Evolutionary conservation across 2,888 invertebrate species (phyloP).

Genomic region (Xestoiulus laeticollis): DNA sequence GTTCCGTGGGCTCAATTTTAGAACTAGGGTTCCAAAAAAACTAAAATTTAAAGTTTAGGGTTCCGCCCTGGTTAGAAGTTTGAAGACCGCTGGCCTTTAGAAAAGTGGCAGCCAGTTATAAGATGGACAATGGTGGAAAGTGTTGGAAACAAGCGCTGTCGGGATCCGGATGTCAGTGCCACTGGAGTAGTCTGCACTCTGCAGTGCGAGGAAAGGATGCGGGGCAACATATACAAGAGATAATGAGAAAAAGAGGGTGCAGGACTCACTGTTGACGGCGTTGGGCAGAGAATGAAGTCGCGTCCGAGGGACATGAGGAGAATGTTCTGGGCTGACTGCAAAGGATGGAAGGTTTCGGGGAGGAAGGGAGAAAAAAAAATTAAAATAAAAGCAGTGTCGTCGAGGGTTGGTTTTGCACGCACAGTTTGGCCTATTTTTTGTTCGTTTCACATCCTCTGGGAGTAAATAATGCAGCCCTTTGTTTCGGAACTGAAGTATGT

Average conservation of each 20-base stretch:
- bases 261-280: slow-evolving; percentile 62
- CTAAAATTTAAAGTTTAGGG: no score
- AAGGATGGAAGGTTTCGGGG: slow-evolving; percentile 38
- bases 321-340: slow-evolving; percentile 61
- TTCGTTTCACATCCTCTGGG: no score
- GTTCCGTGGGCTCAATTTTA: no score
- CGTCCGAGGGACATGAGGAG: slow-evolving; percentile 62
- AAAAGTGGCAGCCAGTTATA: no score
- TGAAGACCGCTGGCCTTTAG: no score
- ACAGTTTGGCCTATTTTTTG: neutral
- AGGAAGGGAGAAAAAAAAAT: slow-evolving; percentile 36
- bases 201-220: neutral
- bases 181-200: neutral
- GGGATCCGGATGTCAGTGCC: neutral
- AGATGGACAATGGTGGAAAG: no score
- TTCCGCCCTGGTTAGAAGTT: no score
- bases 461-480: no score
- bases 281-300: slow-evolving; percentile 63
- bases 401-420: neutral
- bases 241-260: slow-evolving; percentile 54
- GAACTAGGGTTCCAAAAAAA: no score
- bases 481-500: no score
- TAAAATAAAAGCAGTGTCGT: slow-evolving; percentile 6
- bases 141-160: neutral
- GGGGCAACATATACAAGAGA: neutral